Percentiles rank a stretch among this genome's conserved stretches.
Evolutionary conservation across 2,888 invertebrate genomes (phyloP).

Genomic region (Aricia artaxerxes): DNA sequence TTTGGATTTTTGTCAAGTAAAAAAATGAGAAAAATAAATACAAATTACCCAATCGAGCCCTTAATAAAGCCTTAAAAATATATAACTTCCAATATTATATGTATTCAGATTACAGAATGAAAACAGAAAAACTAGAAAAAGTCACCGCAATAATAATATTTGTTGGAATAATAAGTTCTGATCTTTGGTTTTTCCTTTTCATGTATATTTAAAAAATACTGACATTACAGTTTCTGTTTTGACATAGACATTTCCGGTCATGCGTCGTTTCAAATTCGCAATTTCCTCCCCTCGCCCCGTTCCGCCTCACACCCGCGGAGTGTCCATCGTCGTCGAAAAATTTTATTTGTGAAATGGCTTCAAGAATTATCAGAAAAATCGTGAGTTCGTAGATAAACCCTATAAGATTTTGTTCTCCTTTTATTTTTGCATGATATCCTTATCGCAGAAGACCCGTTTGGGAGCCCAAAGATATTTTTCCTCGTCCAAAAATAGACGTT

Average conservation of each 20-base stretch:
- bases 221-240: conserved; percentile 39
- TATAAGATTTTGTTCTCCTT: conserved; percentile 50
- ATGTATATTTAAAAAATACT: background rate
- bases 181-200: background rate
- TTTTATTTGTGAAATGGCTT: conserved; percentile 74
- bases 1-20: too few species aligned
- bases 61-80: too few species aligned
- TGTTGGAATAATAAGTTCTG: too few species aligned
- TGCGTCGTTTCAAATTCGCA: conserved; percentile 68
- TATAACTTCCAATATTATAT: too few species aligned
- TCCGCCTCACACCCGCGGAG: conserved; percentile 59
- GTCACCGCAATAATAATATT: too few species aligned
- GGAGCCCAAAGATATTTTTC: conserved; percentile 55
- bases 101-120: too few species aligned
- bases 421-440: conserved; percentile 59
- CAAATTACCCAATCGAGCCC: too few species aligned
- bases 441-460: conserved; percentile 45
- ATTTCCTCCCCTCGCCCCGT: conserved; percentile 56
- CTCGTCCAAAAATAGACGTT: conserved; percentile 73
- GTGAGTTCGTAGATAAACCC: conserved; percentile 71
- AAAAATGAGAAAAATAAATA: too few species aligned
- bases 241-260: conserved; percentile 69
- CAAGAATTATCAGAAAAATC: conserved; percentile 79
- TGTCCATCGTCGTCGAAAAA: conserved; percentile 60
- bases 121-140: too few species aligned